These are phyloP conservation scores for Daubentonia madagascariensis DNA, from an alignment of 2,113 vertebrate species.

Conservation along the genomic window DNA sequence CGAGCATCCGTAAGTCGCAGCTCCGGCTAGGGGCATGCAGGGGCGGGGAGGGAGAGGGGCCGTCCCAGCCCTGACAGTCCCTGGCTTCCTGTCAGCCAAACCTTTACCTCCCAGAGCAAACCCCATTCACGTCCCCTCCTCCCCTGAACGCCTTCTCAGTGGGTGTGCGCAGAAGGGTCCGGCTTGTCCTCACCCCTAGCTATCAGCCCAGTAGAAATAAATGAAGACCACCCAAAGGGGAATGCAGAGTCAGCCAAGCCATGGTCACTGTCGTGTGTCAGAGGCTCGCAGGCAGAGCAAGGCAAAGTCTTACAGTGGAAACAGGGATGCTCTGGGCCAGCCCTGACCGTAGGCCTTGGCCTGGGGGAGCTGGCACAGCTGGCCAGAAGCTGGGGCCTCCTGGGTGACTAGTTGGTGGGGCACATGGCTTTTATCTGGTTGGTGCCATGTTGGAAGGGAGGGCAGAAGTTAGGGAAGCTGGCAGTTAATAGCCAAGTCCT, in stretches of 20 bases:
- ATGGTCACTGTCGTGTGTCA: accelerated
- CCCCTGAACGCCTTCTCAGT: accelerated
- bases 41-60: background rate
- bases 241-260: background rate
- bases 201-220: background rate
- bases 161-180: accelerated
- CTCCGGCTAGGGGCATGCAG: accelerated
- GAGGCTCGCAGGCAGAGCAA: accelerated
- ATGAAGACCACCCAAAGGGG: background rate
- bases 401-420: accelerated
- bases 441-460: no score
- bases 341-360: background rate
- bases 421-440: accelerated
- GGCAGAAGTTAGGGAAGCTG: accelerated
- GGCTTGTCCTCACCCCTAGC: background rate
- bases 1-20: constrained; percentile 79
- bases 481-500: background rate
- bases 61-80: accelerated
- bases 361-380: no score
- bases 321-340: accelerated
- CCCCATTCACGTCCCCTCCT: background rate
- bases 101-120: background rate
- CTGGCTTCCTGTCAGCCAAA: accelerated
- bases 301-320: accelerated
- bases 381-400: background rate